These are phyloP conservation scores for Microctenopoma lineatum DNA, from an alignment of 2,797 vertebrate species.

Conservation along the genomic window DNA sequence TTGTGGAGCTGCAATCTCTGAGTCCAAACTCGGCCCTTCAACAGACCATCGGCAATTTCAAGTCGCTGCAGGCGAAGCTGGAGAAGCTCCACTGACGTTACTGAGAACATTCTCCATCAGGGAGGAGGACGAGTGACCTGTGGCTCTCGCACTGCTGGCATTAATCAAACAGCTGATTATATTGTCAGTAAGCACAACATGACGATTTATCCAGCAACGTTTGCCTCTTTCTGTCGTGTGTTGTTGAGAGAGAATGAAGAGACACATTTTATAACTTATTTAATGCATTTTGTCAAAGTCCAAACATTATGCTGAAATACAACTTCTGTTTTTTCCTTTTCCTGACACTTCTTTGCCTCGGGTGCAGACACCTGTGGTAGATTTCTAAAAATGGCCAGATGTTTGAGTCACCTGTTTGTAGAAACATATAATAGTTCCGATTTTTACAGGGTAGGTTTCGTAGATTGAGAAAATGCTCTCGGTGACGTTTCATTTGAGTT, in stretches of 20 bases:
- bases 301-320: constrained; percentile 29
- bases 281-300: constrained; percentile 55
- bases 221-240: constrained; percentile 12
- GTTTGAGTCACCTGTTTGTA: constrained; percentile 22
- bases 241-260: not conserved
- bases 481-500: constrained; percentile 3
- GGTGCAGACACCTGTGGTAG: constrained; percentile 29
- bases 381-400: not conserved
- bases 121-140: constrained; percentile 29
- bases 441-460: constrained; percentile 19
- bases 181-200: not conserved
- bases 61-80: constrained; percentile 94
- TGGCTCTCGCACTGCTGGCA: constrained; percentile 27
- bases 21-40: constrained; percentile 89
- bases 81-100: constrained; percentile 89
- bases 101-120: not conserved
- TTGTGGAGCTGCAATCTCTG: constrained; percentile 96
- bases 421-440: constrained; percentile 16
- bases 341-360: constrained; percentile 32
- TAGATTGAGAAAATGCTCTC: constrained; percentile 31
- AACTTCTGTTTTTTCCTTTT: not conserved
- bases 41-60: constrained; percentile 91
- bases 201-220: constrained; percentile 5
- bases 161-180: constrained; percentile 35
- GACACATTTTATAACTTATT: constrained; percentile 75